Percentiles rank a stretch among this genome's conserved stretches.
These are phyloP conservation scores for Coryphaenoides rupestris DNA, from an alignment of 2,113 vertebrate genomes.

Conservation along the genomic window DNA sequence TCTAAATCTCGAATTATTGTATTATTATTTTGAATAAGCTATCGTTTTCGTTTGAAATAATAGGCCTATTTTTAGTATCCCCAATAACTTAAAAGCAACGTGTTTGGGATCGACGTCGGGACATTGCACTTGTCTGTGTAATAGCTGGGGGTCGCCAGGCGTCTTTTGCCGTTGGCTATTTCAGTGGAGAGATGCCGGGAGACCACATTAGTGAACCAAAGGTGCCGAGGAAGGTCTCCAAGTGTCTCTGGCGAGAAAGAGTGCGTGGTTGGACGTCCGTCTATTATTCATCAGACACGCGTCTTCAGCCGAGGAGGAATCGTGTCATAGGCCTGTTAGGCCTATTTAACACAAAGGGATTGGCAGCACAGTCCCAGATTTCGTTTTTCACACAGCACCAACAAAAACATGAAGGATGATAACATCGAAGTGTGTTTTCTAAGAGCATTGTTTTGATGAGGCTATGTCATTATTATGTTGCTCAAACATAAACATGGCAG, in stretches of 20 bases:
- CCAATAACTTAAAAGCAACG: neutral
- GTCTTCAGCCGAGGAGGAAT: neutral
- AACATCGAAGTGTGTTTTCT: too few species aligned
- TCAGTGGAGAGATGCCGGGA: constrained; percentile 62
- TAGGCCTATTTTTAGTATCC: too few species aligned
- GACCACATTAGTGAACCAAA: constrained; percentile 53
- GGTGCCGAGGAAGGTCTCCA: constrained; percentile 57
- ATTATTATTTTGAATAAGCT: too few species aligned
- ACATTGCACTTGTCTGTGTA: neutral
- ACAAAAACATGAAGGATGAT: too few species aligned
- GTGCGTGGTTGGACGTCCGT: constrained; percentile 36
- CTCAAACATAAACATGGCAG: too few species aligned
- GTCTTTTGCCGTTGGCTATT: constrained; percentile 64
- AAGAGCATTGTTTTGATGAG: too few species aligned
- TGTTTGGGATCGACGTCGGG: constrained; percentile 2
- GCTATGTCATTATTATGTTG: too few species aligned
- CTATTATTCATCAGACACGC: constrained; percentile 38
- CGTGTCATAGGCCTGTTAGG: neutral
- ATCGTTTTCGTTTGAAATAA: too few species aligned
- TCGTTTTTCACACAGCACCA: too few species aligned
- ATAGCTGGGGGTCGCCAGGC: too few species aligned
- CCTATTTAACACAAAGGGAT: neutral
- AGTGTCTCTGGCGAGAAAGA: constrained; percentile 34
- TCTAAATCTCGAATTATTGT: too few species aligned
- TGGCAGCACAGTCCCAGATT: too few species aligned